Conservation (phyloP, 2,888 invertebrate genomes). For the Miltochrista miniata region DNA sequence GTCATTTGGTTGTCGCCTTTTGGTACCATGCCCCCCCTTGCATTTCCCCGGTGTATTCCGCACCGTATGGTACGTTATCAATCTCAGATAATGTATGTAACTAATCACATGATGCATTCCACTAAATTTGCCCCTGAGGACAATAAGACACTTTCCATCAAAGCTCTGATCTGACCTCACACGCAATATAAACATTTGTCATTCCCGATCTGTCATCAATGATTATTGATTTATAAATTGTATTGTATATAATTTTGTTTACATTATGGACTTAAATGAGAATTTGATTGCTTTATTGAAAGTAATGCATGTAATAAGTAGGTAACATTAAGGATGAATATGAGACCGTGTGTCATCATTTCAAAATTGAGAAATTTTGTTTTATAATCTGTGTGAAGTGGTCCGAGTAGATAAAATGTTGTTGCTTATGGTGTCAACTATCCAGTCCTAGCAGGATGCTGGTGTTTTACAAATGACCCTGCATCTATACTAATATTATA, state of each 20-base stretch:
- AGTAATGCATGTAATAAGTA: neutral
- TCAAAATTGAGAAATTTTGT: neutral
- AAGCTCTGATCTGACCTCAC: constrained; percentile 27
- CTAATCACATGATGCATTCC: too few species aligned
- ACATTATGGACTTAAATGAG: neutral
- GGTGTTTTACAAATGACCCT: too few species aligned
- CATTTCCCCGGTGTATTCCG: too few species aligned
- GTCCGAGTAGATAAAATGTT: too few species aligned
- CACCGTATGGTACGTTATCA: too few species aligned
- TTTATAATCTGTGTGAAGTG: too few species aligned
- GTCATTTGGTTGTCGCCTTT: too few species aligned
- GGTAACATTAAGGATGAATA: neutral
- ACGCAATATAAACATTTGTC: constrained; percentile 52
- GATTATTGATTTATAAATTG: constrained; percentile 2
- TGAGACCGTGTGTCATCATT: neutral
- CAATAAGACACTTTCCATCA: constrained; percentile 15
- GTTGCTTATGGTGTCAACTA: too few species aligned
- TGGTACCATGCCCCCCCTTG: too few species aligned
- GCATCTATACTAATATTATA: too few species aligned
- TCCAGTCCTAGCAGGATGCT: too few species aligned
- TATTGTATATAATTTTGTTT: neutral
- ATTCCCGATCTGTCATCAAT: constrained; percentile 14
- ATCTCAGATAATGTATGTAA: too few species aligned
- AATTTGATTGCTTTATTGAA: neutral
- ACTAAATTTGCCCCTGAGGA: neutral